Percentiles rank a stretch among this genome's conserved stretches.
Conservation (phyloP, 64 coral and sea anemone species). For the Orbicella faveolata region DNA sequence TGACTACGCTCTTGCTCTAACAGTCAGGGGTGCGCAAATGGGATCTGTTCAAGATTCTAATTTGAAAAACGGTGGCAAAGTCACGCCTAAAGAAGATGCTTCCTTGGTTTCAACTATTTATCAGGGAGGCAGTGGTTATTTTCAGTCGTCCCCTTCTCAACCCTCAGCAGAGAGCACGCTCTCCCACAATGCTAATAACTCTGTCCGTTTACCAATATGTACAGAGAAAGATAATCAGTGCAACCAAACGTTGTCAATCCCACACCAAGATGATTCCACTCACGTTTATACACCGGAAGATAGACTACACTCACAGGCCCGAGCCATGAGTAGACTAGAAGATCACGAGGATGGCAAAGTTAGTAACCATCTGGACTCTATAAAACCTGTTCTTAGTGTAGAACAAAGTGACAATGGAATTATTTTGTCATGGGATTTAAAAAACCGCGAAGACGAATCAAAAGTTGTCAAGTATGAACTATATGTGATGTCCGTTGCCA, state of each 20-base stretch:
- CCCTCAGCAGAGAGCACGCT: not conserved
- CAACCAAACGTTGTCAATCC: too few species aligned
- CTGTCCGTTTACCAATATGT: not conserved
- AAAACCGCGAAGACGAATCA: not conserved
- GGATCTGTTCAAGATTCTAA: not conserved
- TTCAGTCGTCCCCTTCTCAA: not conserved
- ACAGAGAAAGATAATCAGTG: not conserved
- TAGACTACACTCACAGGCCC: not conserved
- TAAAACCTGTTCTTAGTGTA: not conserved
- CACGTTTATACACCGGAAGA: too few species aligned
- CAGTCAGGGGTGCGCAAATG: too few species aligned
- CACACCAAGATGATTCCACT: too few species aligned
- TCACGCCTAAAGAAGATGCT: not conserved
- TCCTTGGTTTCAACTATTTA: not conserved
- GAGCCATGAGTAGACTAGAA: too few species aligned
- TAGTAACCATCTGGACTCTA: not conserved
- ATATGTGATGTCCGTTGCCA: slow-evolving; percentile 4
- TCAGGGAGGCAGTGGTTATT: not conserved
- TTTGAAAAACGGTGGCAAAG: not conserved
- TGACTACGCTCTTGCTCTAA: not conserved
- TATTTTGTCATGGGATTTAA: slow-evolving; percentile 28
- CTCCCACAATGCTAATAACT: not conserved
- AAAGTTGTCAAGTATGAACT: slow-evolving; percentile 36
- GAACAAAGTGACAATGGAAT: slow-evolving; percentile 4
- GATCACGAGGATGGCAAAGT: not conserved